A percentile compares a stretch with the other conserved stretches of the same genome.
These are phyloP conservation scores for Pachypsylla venusta DNA, from an alignment of 1,140 invertebrate species.

Conservation along the genomic window DNA sequence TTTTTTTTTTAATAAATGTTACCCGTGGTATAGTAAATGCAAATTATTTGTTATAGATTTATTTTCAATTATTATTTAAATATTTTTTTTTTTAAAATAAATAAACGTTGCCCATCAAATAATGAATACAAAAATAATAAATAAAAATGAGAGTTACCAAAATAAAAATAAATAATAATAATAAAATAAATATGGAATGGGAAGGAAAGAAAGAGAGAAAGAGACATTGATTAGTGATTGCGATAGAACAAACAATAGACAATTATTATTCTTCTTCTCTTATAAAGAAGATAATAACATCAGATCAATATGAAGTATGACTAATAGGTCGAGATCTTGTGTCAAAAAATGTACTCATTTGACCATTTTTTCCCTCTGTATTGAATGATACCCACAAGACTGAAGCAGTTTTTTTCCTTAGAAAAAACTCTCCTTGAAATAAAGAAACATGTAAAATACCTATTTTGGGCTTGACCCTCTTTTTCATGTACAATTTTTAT, in stretches of 20 bases:
- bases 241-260: not conserved
- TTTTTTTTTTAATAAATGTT: not conserved
- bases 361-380: not conserved
- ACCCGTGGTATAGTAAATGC: not conserved
- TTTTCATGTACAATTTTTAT: no score
- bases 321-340: no score
- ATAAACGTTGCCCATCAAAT: no score
- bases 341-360: not conserved
- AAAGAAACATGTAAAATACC: no score
- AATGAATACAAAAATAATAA: not conserved
- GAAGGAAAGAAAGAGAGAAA: not conserved
- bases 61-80: no score
- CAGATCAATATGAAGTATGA: no score
- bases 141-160: not conserved
- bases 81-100: no score
- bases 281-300: not conserved
- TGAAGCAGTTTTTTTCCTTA: no score
- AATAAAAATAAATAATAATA: slow-evolving; percentile 3
- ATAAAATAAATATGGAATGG: not conserved
- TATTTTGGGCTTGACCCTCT: no score
- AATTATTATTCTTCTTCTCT: not conserved
- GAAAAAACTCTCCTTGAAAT: no score
- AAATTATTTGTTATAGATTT: no score
- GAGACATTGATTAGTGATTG: not conserved
- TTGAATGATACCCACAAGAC: no score